Evolutionary conservation across 2,797 vertebrate genomes (phyloP), one percentile per base, ranked within the genome.

Genomic region (Sardinella longiceps): DNA sequence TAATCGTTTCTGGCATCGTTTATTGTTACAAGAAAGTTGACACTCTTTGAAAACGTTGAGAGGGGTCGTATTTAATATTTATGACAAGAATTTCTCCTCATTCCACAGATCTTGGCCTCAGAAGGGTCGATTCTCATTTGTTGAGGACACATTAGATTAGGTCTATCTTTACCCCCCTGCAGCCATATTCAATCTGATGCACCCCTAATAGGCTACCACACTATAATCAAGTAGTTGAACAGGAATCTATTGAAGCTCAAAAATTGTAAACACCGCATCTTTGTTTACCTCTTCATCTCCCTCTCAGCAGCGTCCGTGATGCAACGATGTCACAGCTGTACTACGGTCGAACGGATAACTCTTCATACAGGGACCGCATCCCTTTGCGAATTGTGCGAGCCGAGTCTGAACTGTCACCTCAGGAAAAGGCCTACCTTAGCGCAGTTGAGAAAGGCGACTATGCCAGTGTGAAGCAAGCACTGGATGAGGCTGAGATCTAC

Each of bases 401-500:
- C 0, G 98, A 99, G 87, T 95, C 97, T 0, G 98, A 99, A 93
- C 97, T 99, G 58, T 99, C 97, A 0, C 90, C 91, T 1, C 89
- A 96, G 58, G 98, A 99, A 89, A 97, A 95, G 91, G 94, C 95
- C 89, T 99, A 98, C 87, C 91, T 99, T 92, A 96, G 93, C 0
- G 98, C 98, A 0, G 97, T 99, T 43, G 97, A 99, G 88, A 98
- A 97, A 88, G 98, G 98, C 25, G 98, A 99, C 90, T 99, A 98
- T 5, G 97, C 94, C 74, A 97, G 96, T 15, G 98, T 99, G 83
- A 97, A 98, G 90, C 96, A 97, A 89, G 96, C 97, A 39, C 93
- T 99, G 82, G 97, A 97, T 60, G 98, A 99, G 90, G 97, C 98
- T 6, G 97, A 99, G 94, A 99, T 99, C 91, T 99, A 99, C 93